Evolutionary conservation across 1,140 invertebrate species (phyloP), one percentile per base, ranked within the genome.

Genomic region (Drosophila mayri): DNA sequence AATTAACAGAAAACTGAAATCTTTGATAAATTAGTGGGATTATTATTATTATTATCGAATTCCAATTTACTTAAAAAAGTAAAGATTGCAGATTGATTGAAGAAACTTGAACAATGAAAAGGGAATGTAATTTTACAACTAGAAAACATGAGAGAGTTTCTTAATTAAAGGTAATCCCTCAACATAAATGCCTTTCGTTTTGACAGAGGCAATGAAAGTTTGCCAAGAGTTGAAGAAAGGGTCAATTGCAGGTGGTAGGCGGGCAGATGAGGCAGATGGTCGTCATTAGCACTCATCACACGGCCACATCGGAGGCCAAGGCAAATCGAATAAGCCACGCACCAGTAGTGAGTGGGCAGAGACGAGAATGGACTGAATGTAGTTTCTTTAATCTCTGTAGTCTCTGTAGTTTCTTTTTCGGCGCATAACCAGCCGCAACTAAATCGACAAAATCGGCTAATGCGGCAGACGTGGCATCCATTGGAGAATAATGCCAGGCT

Each of bases 391-490:
- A 2, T 28, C 10, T 22, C 14, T 22, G 4, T 16, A 10, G 5
- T 25, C 30, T 30, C 12, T 32, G 1, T 25, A 18, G 28, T 25
- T 50, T 54, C n/a, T 50, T 43, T 61, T 52, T 44, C 11, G 52
- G 60, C 73, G n/a, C 38, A 44, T 55, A 49, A 65, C 61, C 41
- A 76, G 54, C 71, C 54, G 74, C 54, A 52, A 44, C 62, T 47
- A 66, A 76, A 71, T 58, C 52, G 71, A 50, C 62, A 40, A 52
- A 65, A 71, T 75, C 72, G 54, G 70, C 63, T 66, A 76, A 76
- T 76, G 74, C 74, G 72, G 76, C 74, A 67, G 71, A 76, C 72
- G 73, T 76, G 73, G 61, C 30, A 43, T 41, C 61, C 44, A 57
- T 43, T 75, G 60, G 40, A n/a, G 52, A 25, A 41, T 62, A 37